These are phyloP conservation scores for Tor tambroides DNA, from an alignment of 2,113 vertebrate genomes.

Conservation along the genomic window DNA sequence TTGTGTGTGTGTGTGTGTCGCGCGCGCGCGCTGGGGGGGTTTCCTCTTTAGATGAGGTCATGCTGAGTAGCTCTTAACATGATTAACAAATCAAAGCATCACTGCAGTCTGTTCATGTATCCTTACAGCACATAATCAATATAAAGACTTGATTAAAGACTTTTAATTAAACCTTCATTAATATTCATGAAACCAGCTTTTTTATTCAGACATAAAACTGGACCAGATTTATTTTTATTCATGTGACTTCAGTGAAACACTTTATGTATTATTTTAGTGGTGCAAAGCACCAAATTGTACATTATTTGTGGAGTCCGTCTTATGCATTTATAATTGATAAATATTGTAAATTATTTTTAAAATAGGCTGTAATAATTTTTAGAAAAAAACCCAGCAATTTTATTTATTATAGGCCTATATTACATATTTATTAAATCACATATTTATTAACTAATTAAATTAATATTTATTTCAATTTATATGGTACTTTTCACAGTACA, in stretches of 20 bases:
- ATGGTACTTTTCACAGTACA: background rate
- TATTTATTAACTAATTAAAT: background rate
- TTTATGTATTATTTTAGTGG: background rate
- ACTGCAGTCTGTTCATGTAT: background rate
- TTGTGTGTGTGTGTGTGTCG: background rate
- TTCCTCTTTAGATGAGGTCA: constrained; percentile 24
- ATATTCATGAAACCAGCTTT: background rate
- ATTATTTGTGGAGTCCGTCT: background rate
- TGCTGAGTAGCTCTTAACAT: background rate
- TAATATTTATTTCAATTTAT: background rate
- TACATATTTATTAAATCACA: background rate
- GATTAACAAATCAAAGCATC: background rate
- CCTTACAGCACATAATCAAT: background rate
- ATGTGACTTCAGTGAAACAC: background rate
- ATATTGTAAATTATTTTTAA: background rate
- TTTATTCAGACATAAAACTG: background rate
- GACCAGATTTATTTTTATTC: background rate
- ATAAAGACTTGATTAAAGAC: background rate
- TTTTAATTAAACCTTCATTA: background rate
- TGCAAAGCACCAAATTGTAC: background rate
- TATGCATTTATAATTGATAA: background rate
- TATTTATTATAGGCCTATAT: background rate
- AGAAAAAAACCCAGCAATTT: background rate
- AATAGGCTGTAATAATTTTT: background rate
- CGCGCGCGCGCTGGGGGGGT: background rate